phyloP scores from a whole-genome alignment of 2,888 invertebrate genomes.

The Athrips mouffetella region DNA sequence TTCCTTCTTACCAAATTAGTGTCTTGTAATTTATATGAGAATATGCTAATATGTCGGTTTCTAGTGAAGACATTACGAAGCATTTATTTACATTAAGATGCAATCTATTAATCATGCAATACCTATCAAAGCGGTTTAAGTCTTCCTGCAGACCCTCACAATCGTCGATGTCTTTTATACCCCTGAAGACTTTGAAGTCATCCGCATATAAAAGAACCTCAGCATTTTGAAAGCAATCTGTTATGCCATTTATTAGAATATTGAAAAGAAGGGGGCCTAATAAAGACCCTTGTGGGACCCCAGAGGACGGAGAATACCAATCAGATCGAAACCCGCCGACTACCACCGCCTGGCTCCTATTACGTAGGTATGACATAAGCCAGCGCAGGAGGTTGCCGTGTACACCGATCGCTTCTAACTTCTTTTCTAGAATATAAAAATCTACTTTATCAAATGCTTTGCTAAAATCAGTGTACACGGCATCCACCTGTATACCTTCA shows the following conservation, averaged over 20 bases:
- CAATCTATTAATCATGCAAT: background rate
- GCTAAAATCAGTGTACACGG: background rate
- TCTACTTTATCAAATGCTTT: background rate
- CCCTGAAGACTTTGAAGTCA: background rate
- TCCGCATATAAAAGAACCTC: background rate
- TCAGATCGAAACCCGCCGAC: background rate
- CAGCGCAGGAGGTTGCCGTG: background rate
- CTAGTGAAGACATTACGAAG: background rate
- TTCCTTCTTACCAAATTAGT: background rate
- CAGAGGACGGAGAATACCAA: background rate
- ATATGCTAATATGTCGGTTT: too few species aligned
- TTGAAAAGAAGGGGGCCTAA: background rate
- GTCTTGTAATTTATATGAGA: background rate
- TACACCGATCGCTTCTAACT: background rate
- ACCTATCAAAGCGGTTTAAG: background rate
- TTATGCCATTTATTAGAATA: background rate
- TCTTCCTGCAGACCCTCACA: background rate
- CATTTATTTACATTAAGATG: background rate
- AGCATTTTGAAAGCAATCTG: background rate
- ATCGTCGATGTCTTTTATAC: background rate
- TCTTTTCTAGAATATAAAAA: background rate
- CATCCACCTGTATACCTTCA: background rate
- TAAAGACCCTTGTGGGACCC: background rate
- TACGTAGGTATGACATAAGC: background rate
- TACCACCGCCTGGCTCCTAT: background rate